A percentile compares a stretch with the other conserved stretches of the same genome.
phyloP scores from a whole-genome alignment of 2,888 invertebrate genomes.

The Ypsolopha sequella region DNA sequence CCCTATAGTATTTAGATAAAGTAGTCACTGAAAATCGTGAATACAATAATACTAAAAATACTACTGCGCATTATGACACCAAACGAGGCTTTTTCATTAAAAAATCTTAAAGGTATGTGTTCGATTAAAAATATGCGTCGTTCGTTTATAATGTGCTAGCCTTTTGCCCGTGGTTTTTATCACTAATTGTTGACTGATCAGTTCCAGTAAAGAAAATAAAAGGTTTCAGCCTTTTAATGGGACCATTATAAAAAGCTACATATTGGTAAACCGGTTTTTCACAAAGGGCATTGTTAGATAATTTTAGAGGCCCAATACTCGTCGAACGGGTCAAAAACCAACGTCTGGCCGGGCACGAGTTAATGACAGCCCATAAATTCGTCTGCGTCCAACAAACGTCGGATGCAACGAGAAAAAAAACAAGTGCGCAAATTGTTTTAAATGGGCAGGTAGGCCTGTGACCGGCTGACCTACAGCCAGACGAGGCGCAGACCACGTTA shows the following conservation, averaged over 20 bases:
- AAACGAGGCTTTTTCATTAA: too few relatives aligned
- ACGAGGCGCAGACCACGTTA: slow-evolving; percentile 31
- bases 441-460: slow-evolving; percentile 59
- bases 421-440: slow-evolving; percentile 61
- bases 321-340: slow-evolving; percentile 16
- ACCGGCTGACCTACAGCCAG: slow-evolving; percentile 51
- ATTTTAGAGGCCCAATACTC: neutral
- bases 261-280: neutral
- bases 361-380: slow-evolving; percentile 45
- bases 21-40: too few relatives aligned
- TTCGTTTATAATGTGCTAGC: too few relatives aligned
- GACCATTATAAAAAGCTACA: neutral
- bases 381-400: slow-evolving; percentile 33
- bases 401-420: slow-evolving; percentile 31
- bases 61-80: too few relatives aligned
- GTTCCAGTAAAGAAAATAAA: too few relatives aligned
- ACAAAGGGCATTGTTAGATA: neutral
- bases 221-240: too few relatives aligned
- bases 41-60: too few relatives aligned
- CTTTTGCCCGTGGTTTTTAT: too few relatives aligned
- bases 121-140: too few relatives aligned
- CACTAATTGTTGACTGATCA: too few relatives aligned
- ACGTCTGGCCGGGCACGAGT: slow-evolving; percentile 24
- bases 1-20: too few relatives aligned
- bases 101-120: too few relatives aligned